Evolutionary conservation across 2,888 invertebrate species (phyloP).

Genomic region (Acanthococcus lagerstroemiae): DNA sequence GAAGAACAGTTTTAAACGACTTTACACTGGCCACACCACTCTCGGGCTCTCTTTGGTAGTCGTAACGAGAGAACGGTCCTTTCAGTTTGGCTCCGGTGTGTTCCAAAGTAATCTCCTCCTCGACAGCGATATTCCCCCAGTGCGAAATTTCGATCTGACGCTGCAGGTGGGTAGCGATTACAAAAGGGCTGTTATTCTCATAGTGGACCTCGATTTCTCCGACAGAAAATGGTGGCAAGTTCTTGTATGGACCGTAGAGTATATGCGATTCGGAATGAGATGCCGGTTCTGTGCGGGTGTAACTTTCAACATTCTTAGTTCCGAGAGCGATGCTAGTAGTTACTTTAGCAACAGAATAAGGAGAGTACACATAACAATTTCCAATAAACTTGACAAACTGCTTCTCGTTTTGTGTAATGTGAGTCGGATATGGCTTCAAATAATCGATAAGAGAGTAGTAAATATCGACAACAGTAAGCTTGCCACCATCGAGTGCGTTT

Average conservation of each 20-base stretch:
- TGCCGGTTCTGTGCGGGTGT: constrained; percentile 70
- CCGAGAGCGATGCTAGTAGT: constrained; percentile 68
- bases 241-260: constrained; percentile 79
- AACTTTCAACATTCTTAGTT: constrained; percentile 69
- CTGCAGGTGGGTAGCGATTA: constrained; percentile 80
- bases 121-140: constrained; percentile 98
- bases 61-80: constrained; percentile 92
- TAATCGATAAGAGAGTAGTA: constrained; percentile 68
- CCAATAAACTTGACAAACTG: constrained; percentile 84
- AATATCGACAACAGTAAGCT: constrained; percentile 46
- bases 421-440: constrained; percentile 71
- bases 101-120: constrained; percentile 82
- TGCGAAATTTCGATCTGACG: constrained; percentile 91
- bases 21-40: constrained; percentile 82
- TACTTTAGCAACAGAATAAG: constrained; percentile 70
- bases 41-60: constrained; percentile 87
- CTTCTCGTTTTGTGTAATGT: constrained; percentile 85
- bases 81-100: constrained; percentile 90
- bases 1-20: constrained; percentile 74
- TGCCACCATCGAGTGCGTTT: neutral
- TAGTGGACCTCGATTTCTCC: constrained; percentile 74
- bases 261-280: constrained; percentile 68
- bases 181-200: constrained; percentile 92
- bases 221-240: constrained; percentile 50
- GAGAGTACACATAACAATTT: constrained; percentile 70